Conservation (phyloP, 1,140 invertebrate species). For the Eumaeus atala region DNA sequence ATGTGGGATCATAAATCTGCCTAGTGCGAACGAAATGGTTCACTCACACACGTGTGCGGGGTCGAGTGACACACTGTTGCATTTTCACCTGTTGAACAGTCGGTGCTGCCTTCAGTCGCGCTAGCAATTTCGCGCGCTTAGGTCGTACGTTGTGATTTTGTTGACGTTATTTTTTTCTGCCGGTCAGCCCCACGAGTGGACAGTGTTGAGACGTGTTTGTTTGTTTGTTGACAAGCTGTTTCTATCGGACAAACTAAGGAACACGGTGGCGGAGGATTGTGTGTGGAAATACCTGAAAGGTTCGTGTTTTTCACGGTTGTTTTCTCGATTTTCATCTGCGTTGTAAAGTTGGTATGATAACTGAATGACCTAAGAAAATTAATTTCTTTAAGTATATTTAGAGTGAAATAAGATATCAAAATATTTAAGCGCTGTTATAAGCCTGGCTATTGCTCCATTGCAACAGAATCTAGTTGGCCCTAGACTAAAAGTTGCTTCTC, state of each 20-base stretch:
- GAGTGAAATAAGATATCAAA: no score
- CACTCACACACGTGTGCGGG: constrained; percentile 50
- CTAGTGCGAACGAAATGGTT: constrained; percentile 63
- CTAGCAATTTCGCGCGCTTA: constrained; percentile 38
- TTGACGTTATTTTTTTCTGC: constrained; percentile 16
- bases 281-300: constrained; percentile 68
- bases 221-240: constrained; percentile 48
- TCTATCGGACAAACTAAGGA: constrained; percentile 59
- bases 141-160: constrained; percentile 46
- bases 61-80: constrained; percentile 57
- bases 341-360: no score
- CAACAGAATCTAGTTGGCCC: no score
- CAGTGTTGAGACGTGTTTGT: constrained; percentile 30
- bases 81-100: constrained; percentile 68
- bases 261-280: constrained; percentile 51
- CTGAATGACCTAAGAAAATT: no score
- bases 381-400: no score
- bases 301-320: constrained; percentile 35
- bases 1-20: constrained; percentile 66
- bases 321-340: constrained; percentile 36
- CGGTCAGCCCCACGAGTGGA: constrained; percentile 31
- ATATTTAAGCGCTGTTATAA: no score
- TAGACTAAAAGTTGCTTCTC: no score
- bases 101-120: constrained; percentile 33
- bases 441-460: no score